phyloP scores from a whole-genome alignment of 2,888 invertebrate genomes.

The Scaptomyza flava region DNA sequence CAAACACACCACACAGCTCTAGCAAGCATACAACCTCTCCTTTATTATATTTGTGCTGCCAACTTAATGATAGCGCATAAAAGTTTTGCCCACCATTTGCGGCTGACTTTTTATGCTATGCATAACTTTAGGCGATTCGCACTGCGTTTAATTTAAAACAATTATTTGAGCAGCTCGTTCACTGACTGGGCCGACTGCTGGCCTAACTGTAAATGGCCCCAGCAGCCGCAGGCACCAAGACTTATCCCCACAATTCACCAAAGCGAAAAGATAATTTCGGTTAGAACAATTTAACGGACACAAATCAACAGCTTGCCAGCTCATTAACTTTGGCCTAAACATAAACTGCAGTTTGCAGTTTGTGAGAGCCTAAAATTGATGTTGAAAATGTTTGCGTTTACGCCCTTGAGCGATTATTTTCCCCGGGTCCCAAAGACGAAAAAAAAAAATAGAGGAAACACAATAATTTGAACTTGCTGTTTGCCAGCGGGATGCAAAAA shows the following conservation, averaged over 20 bases:
- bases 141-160: slow-evolving; percentile 78
- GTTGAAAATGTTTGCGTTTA: slow-evolving; percentile 31
- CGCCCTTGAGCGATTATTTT: slow-evolving; percentile 31
- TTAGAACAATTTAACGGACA: slow-evolving; percentile 15
- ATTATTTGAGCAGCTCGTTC: slow-evolving; percentile 63
- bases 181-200: neutral
- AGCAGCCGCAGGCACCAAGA: slow-evolving; percentile 8
- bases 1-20: neutral
- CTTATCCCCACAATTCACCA: slow-evolving; percentile 12
- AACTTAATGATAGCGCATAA: slow-evolving; percentile 78
- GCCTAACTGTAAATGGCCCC: slow-evolving; percentile 32
- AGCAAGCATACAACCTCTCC: slow-evolving; percentile 6
- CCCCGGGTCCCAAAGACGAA: neutral
- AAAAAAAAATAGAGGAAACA: slow-evolving; percentile 18
- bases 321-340: slow-evolving; percentile 36
- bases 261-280: slow-evolving; percentile 10
- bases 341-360: slow-evolving; percentile 11
- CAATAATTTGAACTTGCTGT: slow-evolving; percentile 44
- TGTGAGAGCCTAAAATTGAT: slow-evolving; percentile 23
- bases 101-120: slow-evolving; percentile 56
- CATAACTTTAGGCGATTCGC: slow-evolving; percentile 71
- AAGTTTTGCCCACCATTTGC: slow-evolving; percentile 62
- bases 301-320: slow-evolving; percentile 31
- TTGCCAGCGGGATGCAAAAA: slow-evolving; percentile 35
- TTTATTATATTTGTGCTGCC: slow-evolving; percentile 67